Evolutionary conservation across 1,140 invertebrate genomes (phyloP), one percentile per base, ranked within the genome.

Genomic region (Drosophila ironensis): DNA sequence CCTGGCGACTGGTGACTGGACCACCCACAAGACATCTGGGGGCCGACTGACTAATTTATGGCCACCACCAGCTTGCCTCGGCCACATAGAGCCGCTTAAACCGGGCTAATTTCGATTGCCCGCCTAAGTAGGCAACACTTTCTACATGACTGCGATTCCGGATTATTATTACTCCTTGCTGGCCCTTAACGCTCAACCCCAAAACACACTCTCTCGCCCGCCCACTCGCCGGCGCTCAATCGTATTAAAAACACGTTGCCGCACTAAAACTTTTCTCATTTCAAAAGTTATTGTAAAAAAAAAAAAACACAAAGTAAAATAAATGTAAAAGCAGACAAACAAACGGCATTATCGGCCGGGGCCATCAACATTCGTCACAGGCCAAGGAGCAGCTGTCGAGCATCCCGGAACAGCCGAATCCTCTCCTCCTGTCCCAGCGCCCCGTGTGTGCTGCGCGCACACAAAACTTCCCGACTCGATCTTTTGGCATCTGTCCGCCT

Each of bases 201-300:
- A 37, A 8, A 37, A 24, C n/a, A 14, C 19, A 17, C 11, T 19
- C 22, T 37, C 20, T n/a, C n/a, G n/a, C n/a, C n/a, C n/a, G n/a
- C n/a, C n/a, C n/a, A n/a, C n/a, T n/a, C n/a, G n/a, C n/a, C n/a
- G n/a, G n/a, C 22, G 33, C 25, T 37, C 56, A 69, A 69, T 69
- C 52, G 69, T 48, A 69, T 69, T 69, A 60, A 70, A 71, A 60
- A 70, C 53, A 70, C 66, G 40, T 71, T 67, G 70, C 50, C 67
- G 33, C 50, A 75, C 50, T 30, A 48, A 84, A 86, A 86, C 75
- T 86, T 86, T 86, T 86, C 80, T 86, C 80, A 86, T 86, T 86
- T 86, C 81, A 68, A 84, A 73, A 84, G 71, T 86, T 86, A 66
- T n/a, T n/a, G n/a, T n/a, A 80, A 84, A 84, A 67, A 82, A 82